Evolutionary conservation across 2,888 invertebrate species (phyloP).

Genomic region (Eurytoma adleriae): DNA sequence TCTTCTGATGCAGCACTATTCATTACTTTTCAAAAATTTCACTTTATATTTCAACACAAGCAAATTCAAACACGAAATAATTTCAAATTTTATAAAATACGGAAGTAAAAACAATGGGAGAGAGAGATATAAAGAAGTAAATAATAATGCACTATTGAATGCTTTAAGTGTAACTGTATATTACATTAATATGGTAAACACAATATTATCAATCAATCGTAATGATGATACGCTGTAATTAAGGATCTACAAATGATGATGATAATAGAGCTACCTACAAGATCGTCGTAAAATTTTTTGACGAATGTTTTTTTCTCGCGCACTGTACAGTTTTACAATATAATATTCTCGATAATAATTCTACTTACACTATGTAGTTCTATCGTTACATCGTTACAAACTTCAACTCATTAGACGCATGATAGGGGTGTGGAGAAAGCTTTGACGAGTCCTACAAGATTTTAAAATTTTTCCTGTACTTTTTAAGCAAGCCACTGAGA

Average conservation of each 20-base stretch:
- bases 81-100: background rate
- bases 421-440: conserved; percentile 58
- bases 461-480: background rate
- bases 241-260: conserved; percentile 57
- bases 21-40: no score
- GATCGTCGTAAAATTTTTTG: conserved; percentile 45
- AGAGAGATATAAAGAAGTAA: background rate
- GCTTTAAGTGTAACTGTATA: conserved; percentile 70
- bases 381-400: conserved; percentile 65
- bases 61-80: background rate
- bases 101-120: no score
- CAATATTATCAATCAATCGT: conserved; percentile 68
- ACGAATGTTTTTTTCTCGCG: conserved; percentile 59
- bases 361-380: conserved; percentile 67
- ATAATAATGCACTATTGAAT: conserved; percentile 42
- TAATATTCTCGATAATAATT: conserved; percentile 62
- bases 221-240: conserved; percentile 60
- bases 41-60: no score
- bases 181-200: conserved; percentile 74
- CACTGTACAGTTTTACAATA: conserved; percentile 72
- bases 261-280: conserved; percentile 71
- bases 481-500: no score
- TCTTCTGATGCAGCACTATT: no score
- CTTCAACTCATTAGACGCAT: conserved; percentile 64
- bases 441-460: conserved; percentile 58